These are phyloP conservation scores for Brachypteracias leptosomus DNA, from an alignment of 2,113 vertebrate species.

Conservation along the genomic window DNA sequence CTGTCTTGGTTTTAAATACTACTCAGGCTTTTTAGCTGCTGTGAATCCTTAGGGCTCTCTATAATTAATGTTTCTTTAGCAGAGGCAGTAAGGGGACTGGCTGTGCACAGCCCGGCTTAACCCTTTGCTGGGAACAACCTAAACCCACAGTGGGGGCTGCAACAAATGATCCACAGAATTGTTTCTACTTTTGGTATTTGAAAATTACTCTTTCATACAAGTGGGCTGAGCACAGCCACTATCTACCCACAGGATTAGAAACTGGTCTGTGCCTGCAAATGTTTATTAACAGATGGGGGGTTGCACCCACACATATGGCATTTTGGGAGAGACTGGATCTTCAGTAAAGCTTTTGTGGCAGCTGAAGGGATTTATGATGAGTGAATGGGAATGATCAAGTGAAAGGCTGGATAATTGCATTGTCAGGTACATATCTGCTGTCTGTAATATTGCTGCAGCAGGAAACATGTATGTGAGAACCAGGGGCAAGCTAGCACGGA, in stretches of 20 bases:
- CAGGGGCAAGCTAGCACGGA: background rate
- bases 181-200: background rate
- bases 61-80: conserved; percentile 64
- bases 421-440: accelerated
- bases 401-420: background rate
- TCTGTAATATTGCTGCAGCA: background rate
- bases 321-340: background rate
- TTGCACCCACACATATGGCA: background rate
- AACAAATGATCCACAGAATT: background rate
- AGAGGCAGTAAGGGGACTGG: background rate
- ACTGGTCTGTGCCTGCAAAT: background rate
- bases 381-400: accelerated
- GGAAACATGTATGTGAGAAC: background rate
- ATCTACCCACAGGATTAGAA: background rate
- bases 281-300: background rate
- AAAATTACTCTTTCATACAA: background rate
- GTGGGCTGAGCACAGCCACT: background rate
- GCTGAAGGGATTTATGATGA: background rate
- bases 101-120: conserved; percentile 30
- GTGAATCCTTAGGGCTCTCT: conserved; percentile 22
- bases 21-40: conserved; percentile 22
- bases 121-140: background rate
- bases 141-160: accelerated
- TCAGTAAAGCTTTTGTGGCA: background rate
- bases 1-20: conserved; percentile 63